Evolutionary conservation across 2,797 vertebrate species (phyloP).

Genomic region (Alca torda): DNA sequence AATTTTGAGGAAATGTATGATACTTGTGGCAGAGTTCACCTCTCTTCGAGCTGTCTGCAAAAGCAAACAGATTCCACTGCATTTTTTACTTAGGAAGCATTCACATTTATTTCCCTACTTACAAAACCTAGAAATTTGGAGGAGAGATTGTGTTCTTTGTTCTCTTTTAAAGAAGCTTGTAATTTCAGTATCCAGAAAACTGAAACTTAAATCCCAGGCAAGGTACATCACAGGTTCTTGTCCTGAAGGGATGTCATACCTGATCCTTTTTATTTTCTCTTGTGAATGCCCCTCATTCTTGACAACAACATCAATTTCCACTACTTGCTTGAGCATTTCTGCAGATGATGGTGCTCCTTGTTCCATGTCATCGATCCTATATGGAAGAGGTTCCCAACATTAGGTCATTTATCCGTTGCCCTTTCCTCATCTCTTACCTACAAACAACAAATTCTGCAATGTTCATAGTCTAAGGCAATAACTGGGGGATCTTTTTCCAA

Average conservation of each 20-base stretch:
- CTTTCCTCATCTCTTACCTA: not conserved
- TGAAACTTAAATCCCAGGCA: not conserved
- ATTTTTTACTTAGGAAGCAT: not conserved
- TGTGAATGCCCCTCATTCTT: not conserved
- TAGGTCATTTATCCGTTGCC: not conserved
- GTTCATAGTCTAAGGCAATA: not conserved
- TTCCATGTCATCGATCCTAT: not conserved
- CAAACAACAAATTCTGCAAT: not conserved
- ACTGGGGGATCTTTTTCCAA: not conserved
- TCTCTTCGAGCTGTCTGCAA: not conserved
- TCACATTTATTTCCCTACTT: not conserved
- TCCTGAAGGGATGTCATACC: not conserved
- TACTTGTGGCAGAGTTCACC: not conserved
- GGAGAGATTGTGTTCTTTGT: not conserved
- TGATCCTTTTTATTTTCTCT: not conserved
- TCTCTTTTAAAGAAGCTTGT: not conserved
- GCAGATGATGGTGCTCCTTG: not conserved
- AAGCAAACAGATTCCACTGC: not conserved
- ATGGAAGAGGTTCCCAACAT: not conserved
- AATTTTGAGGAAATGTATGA: not conserved
- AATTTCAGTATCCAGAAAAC: not conserved
- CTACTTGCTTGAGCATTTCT: not conserved
- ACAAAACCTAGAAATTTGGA: not conserved
- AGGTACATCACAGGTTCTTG: not conserved
- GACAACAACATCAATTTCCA: not conserved